A percentile compares a stretch with the other conserved stretches of the same genome.
phyloP scores from a whole-genome alignment of 1,140 invertebrate genomes.

The Paralvinella palmiformis region DNA sequence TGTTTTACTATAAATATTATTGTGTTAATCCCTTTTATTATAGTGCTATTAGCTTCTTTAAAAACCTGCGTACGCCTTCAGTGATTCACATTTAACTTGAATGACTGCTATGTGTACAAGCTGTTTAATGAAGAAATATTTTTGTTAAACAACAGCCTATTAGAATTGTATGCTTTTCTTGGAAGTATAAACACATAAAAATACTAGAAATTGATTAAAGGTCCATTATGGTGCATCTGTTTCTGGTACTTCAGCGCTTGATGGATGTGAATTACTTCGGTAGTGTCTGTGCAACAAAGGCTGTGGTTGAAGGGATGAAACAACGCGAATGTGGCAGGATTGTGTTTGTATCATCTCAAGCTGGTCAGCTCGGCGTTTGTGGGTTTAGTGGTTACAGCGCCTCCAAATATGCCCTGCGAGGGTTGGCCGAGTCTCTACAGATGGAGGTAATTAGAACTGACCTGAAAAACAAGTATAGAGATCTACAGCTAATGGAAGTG shows the following conservation, averaged over 20 bases:
- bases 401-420: constrained; percentile 90
- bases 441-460: constrained; percentile 68
- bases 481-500: no score
- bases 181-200: no score
- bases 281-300: constrained; percentile 54
- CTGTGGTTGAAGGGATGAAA: constrained; percentile 55
- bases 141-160: no score
- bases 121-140: no score
- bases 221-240: constrained; percentile 7
- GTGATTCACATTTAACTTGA: no score
- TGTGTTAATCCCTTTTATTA: no score
- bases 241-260: constrained; percentile 48
- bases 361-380: constrained; percentile 82
- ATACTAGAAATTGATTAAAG: not conserved
- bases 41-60: no score
- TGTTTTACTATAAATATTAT: no score
- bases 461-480: no score
- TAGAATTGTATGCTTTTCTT: no score
- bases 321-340: constrained; percentile 35
- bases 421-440: constrained; percentile 83
- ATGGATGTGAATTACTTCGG: constrained; percentile 58
- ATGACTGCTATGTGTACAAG: no score
- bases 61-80: no score
- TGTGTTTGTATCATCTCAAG: constrained; percentile 77
- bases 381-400: constrained; percentile 87